A percentile compares a stretch with the other conserved stretches of the same genome.
Conservation (phyloP, 92 coral and sea anemone species). For the Parazoanthus swiftii region DNA sequence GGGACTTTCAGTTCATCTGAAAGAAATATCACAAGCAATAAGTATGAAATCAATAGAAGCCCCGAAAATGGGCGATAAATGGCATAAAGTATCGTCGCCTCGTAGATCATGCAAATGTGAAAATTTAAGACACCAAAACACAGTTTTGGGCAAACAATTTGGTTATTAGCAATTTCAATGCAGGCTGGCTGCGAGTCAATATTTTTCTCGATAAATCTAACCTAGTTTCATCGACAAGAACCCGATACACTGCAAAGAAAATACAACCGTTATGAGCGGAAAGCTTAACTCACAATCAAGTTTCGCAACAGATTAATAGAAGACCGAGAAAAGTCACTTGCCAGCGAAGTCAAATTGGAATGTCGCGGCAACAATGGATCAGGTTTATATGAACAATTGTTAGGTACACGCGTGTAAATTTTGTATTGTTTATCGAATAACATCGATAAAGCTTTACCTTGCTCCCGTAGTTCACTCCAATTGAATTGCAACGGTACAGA, state of each 20-base stretch:
- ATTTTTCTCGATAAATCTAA: background rate
- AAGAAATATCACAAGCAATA: background rate
- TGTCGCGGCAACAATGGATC: background rate
- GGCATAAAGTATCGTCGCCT: background rate
- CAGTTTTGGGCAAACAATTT: background rate
- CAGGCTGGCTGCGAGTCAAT: background rate
- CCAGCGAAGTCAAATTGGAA: background rate
- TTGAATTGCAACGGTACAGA: background rate
- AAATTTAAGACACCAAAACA: background rate
- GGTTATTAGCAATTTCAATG: background rate
- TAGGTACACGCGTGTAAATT: background rate
- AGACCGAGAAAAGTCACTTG: background rate
- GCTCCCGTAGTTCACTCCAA: background rate
- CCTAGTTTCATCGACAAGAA: background rate
- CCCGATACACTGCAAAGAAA: background rate
- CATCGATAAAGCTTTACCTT: slow-evolving; percentile 18
- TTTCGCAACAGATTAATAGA: background rate
- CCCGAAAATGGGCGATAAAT: background rate
- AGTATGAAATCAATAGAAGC: background rate
- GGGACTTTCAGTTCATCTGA: slow-evolving; percentile 2
- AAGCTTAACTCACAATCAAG: background rate
- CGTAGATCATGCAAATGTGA: background rate
- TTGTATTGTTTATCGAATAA: background rate
- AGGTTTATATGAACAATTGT: too few species aligned
- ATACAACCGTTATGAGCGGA: background rate